phyloP scores from a whole-genome alignment of 1,140 invertebrate species.

The Danaus melanippus region DNA sequence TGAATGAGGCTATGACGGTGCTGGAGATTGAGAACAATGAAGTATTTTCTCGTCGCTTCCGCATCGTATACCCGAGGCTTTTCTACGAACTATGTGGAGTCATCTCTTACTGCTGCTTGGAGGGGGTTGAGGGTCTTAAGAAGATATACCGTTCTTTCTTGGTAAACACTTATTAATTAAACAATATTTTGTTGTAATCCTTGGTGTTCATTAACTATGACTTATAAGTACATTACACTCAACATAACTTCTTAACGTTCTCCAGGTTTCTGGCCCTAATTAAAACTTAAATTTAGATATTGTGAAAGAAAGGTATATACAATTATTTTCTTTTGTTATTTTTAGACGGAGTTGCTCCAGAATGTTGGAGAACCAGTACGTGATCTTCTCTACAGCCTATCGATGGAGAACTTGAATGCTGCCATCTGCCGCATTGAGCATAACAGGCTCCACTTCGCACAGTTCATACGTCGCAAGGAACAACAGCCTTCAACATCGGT shows the following conservation, averaged over 20 bases:
- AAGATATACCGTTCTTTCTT: constrained; percentile 26
- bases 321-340: background rate
- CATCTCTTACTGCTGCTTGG: constrained; percentile 27
- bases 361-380: constrained; percentile 26
- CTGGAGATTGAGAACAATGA: constrained; percentile 13
- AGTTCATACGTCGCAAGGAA: constrained; percentile 24
- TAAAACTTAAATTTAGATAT: too few relatives aligned
- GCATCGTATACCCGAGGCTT: constrained; percentile 26
- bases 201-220: too few relatives aligned
- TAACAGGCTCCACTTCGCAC: constrained; percentile 15
- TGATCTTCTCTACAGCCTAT: constrained; percentile 23
- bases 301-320: too few relatives aligned
- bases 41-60: constrained; percentile 28
- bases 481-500: constrained; percentile 9
- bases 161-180: constrained; percentile 23
- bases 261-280: too few relatives aligned
- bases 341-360: constrained; percentile 14
- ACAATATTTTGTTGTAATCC: background rate
- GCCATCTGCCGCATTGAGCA: constrained; percentile 19
- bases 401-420: constrained; percentile 30
- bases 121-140: constrained; percentile 29
- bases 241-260: too few relatives aligned
- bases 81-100: constrained; percentile 39
- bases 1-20: constrained; percentile 13
- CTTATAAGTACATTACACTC: too few relatives aligned